Base-by-base conservation (phyloP, 2,113 vertebrate species). In the Canis aureus region DNA sequence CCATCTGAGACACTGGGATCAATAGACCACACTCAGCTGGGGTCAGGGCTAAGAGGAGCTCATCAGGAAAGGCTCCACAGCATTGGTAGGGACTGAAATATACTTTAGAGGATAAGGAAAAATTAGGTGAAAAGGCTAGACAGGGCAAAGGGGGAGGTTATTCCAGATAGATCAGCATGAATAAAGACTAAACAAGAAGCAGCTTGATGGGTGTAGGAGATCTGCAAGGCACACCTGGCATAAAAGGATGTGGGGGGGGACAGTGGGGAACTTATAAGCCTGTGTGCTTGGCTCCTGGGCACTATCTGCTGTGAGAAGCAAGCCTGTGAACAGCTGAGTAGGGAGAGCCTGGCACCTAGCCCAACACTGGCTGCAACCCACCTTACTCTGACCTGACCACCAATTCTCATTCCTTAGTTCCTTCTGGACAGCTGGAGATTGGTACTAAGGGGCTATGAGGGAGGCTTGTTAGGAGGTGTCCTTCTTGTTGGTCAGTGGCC, bases 401-500 rank as follows among this genome's bases (percentile, higher is more conserved):
- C 32, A 62, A 55, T 84, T 74, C 49, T 10, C 17, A 23, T 89
- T 69, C 69, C n/a, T 38, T 8, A 73, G 51, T 80, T 86, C 55
- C 29, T 94, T 80, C 35, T 83, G 23, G 38, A 82, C 27, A 86
- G 76, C 64, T 92, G 8, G 60, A 84, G 62, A 64, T 32, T 5
- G n/a, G 35, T 55, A 17, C 53, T 94, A 59, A 57, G 66, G 55
- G 73, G 13, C 60, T 29, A 0, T 66, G 53, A 87, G 27, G 88
- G 51, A 73, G 19, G 8, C 22, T 51, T 73, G 69, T 94, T 60
- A 88, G 83, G 22, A n/a, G 55, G 91, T 83, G 62, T 49, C 60
- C 23, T 96, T 87, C n/a, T 81, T 57, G 2, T 62, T 93, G 71
- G 66, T 91, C 86, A 51, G 27, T 67, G 59, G 59, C 64, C 94